phyloP scores from a whole-genome alignment of 2,888 invertebrate species.

The Linyphia triangularis region DNA sequence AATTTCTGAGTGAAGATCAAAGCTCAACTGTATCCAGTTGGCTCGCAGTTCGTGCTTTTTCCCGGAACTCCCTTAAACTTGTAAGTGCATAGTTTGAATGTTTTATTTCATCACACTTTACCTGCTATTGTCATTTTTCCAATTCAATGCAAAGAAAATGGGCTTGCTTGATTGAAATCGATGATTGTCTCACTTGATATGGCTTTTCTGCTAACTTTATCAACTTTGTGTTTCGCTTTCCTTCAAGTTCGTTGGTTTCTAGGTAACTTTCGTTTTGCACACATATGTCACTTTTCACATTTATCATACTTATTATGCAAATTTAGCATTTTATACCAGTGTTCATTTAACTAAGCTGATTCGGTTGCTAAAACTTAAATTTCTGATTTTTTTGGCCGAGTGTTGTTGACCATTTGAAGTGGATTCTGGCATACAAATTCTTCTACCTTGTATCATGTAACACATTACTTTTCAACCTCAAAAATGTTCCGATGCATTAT shows the following conservation, averaged over 20 bases:
- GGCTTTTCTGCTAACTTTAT: too few species aligned
- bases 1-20: not conserved
- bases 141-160: not conserved
- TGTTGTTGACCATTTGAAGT: too few species aligned
- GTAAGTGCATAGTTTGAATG: not conserved
- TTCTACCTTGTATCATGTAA: too few species aligned
- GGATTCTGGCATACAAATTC: too few species aligned
- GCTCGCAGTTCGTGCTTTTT: not conserved
- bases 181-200: not conserved
- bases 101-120: not conserved
- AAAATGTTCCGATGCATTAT: too few species aligned
- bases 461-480: too few species aligned
- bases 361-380: too few species aligned
- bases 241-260: not conserved
- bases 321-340: too few species aligned
- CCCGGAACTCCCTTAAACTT: conserved; percentile 25
- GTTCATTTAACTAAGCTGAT: too few species aligned
- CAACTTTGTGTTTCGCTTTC: not conserved
- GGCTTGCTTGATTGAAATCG: not conserved
- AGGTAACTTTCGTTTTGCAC: not conserved
- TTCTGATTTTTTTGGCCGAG: too few species aligned
- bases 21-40: not conserved
- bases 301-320: too few species aligned
- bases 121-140: not conserved
- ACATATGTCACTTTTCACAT: not conserved